A percentile compares a stretch with the other conserved stretches of the same genome.
Conservation (phyloP, 2,888 invertebrate genomes). For the Harpalus rubripes region DNA sequence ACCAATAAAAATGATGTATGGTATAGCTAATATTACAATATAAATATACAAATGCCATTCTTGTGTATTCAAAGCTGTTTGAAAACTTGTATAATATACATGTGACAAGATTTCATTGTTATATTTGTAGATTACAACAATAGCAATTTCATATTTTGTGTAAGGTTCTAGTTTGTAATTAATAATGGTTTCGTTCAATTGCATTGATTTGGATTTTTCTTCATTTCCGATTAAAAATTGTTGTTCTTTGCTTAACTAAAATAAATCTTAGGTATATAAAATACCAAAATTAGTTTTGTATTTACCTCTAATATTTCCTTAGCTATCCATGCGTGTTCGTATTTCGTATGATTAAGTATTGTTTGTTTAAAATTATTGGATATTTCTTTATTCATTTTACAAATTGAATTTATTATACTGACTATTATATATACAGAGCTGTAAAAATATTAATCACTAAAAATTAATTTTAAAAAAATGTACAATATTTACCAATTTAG, state of each 20-base stretch:
- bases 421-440: background rate
- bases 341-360: background rate
- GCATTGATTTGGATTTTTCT: background rate
- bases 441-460: background rate
- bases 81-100: too few species aligned
- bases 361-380: background rate
- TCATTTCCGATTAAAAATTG: background rate
- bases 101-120: background rate
- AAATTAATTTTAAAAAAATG: too few species aligned
- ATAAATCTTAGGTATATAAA: too few species aligned
- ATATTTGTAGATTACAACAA: background rate
- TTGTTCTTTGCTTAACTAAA: background rate
- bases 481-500: too few species aligned
- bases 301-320: conserved; percentile 12
- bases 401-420: background rate
- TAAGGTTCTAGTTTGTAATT: background rate
- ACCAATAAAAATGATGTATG: too few species aligned
- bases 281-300: too few species aligned
- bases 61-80: too few species aligned
- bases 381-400: background rate
- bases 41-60: too few species aligned
- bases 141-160: background rate
- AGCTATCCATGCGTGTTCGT: background rate
- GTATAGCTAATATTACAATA: too few species aligned
- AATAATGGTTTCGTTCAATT: conserved; percentile 1